Evolutionary conservation across 1,140 invertebrate species (phyloP), one percentile per base, ranked within the genome.

Genomic region (Orius insidiosus): DNA sequence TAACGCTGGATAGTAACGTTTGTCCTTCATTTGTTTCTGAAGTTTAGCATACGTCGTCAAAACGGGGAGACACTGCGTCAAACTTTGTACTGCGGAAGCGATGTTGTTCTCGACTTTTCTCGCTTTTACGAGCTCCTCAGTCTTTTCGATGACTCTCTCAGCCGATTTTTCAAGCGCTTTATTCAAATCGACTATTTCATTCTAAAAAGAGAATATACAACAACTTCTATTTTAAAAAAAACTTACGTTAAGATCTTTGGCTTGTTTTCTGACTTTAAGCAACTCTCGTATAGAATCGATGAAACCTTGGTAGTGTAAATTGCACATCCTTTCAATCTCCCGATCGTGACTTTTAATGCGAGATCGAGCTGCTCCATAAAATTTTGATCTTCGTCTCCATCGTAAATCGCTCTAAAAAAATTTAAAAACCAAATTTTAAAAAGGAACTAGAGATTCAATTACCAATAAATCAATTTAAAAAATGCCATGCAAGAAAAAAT

Each of bases 321-420:
- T 98, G 59, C 94, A 98, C 67, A 98, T 84, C 49, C 87, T 77
- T 63, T 98, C 92, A 58, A 99, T 98, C 60, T 98, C 94, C 59
- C 85, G 83, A 61, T 98, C 94, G 70, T 98, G 93, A 52, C 80
- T 81, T 54, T 87, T 86, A 54, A 98, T 94, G 40, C 93, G 67
- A 34, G 80, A 75, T 95, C 88, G 30, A 99, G 66, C 56, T 87
- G 85, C 55, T 93, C 79, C 57, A 90, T 74, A 64, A 92, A 90
- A 55, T 79, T 76, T 34, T 76, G 67, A 59, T 84, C 76, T 59
- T 86, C 80, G 53, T 85, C 76, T 49, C 78, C 76, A 70, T 90
- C 85, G 61, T 88, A 90, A 49, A 90, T 86, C 31, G 83, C 77
- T 60, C 85, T 85, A 56, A 34, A 68, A 66, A 49, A 39, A 53